phyloP scores from a whole-genome alignment of 2,888 invertebrate species.

The Norana najaformis region DNA sequence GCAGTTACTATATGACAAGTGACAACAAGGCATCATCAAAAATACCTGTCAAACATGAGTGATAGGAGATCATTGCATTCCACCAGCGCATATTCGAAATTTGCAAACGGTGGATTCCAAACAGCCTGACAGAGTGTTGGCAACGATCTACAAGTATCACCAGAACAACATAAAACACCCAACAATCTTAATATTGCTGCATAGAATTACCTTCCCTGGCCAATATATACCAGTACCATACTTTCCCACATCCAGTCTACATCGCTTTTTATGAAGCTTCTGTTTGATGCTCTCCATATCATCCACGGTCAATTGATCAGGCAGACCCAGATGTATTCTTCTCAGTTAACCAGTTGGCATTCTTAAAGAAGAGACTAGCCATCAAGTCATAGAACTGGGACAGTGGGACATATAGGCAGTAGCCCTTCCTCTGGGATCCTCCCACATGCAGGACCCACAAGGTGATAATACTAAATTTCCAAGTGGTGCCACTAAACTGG shows the following conservation, averaged over 20 bases:
- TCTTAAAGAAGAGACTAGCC: too few species aligned
- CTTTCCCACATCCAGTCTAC: too few species aligned
- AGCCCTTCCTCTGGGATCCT: too few species aligned
- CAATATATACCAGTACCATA: background rate
- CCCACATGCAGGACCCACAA: too few species aligned
- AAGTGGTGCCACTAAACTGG: background rate
- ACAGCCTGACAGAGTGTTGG: slow-evolving; percentile 67
- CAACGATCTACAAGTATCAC: slow-evolving; percentile 58
- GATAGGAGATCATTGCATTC: slow-evolving; percentile 54
- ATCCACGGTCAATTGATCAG: too few species aligned
- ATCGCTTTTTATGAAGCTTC: too few species aligned
- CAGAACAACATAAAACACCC: background rate
- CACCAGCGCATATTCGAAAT: slow-evolving; percentile 48
- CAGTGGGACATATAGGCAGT: too few species aligned
- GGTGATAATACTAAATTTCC: too few species aligned
- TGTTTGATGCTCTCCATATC: too few species aligned
- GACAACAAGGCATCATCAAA: background rate
- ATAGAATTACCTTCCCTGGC: background rate
- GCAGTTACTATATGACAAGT: background rate
- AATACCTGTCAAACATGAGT: slow-evolving; percentile 54
- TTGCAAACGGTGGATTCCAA: slow-evolving; percentile 69
- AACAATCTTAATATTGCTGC: background rate
- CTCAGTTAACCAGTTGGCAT: too few species aligned
- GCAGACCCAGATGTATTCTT: too few species aligned
- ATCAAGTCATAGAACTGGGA: too few species aligned